These are phyloP conservation scores for Drosophila yooni DNA, from an alignment of 2,888 invertebrate genomes.

Conservation along the genomic window DNA sequence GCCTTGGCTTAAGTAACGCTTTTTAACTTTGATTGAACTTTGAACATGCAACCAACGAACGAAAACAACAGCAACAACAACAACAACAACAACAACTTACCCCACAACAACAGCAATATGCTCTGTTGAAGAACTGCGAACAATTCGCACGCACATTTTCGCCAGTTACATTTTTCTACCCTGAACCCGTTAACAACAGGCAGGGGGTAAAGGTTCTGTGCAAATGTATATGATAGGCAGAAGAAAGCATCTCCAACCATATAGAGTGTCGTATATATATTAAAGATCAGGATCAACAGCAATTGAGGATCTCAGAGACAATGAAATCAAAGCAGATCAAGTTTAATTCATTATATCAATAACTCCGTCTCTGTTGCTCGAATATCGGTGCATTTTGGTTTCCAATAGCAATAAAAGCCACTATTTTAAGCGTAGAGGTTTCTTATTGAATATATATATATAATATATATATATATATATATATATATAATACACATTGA, in stretches of 20 bases:
- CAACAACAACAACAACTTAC: conserved; percentile 11
- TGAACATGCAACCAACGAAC: conserved; percentile 67
- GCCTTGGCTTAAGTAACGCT: conserved; percentile 70
- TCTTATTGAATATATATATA: not conserved
- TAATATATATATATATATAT: too few relatives aligned
- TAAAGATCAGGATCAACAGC: not conserved
- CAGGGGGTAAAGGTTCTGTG: not conserved
- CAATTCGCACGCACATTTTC: conserved; percentile 75
- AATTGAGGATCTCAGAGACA: not conserved
- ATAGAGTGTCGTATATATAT: not conserved
- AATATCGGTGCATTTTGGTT: not conserved
- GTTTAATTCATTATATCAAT: not conserved
- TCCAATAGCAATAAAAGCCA: not conserved
- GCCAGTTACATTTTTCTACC: conserved; percentile 11
- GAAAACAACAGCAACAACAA: conserved; percentile 29
- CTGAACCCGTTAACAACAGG: not conserved
- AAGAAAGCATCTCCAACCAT: not conserved
- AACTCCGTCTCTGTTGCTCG: not conserved
- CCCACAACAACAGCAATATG: conserved; percentile 23
- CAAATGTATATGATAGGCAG: not conserved
- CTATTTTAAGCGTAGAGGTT: not conserved
- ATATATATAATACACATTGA: not conserved
- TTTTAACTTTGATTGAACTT: conserved; percentile 75
- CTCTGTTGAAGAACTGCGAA: conserved; percentile 60
- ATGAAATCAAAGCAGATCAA: not conserved